Percentiles rank a stretch among this genome's conserved stretches.
Evolutionary conservation across 2,797 vertebrate species (phyloP).

Genomic region (Phrynocephalus forsythii): DNA sequence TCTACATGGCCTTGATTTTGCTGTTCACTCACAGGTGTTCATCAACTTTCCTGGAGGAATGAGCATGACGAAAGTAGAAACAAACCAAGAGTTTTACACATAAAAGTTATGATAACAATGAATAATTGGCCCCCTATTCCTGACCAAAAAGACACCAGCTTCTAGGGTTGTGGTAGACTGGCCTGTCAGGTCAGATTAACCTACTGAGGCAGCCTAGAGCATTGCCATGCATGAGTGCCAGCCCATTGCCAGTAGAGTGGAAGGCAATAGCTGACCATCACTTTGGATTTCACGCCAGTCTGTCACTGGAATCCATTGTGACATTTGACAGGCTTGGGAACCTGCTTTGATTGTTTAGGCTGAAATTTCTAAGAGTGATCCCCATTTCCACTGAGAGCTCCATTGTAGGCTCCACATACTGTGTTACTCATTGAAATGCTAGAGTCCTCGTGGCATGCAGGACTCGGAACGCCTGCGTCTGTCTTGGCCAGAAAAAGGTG

Average conservation of each 20-base stretch:
- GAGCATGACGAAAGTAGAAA: background rate
- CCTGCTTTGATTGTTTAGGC: conserved; percentile 52
- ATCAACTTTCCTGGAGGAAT: background rate
- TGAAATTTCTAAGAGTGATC: conserved; percentile 35
- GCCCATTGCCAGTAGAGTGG: conserved; percentile 60
- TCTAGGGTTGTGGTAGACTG: background rate
- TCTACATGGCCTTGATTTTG: background rate
- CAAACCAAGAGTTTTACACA: too few species aligned
- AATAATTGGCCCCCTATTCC: background rate
- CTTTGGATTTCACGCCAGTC: conserved; percentile 66
- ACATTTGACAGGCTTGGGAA: conserved; percentile 45
- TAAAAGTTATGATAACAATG: background rate
- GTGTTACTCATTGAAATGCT: fast-evolving
- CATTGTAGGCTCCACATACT: background rate
- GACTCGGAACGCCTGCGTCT: background rate
- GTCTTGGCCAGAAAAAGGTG: background rate
- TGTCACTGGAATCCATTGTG: conserved; percentile 46
- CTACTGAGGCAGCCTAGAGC: conserved; percentile 54
- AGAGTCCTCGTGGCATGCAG: background rate
- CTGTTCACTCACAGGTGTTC: background rate
- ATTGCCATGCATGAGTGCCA: conserved; percentile 35
- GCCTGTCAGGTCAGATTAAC: conserved; percentile 64
- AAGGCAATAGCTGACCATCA: conserved; percentile 65
- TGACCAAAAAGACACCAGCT: background rate
- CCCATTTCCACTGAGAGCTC: background rate